Conservation (phyloP, 2,797 vertebrate genomes). For the Synanceia verrucosa region DNA sequence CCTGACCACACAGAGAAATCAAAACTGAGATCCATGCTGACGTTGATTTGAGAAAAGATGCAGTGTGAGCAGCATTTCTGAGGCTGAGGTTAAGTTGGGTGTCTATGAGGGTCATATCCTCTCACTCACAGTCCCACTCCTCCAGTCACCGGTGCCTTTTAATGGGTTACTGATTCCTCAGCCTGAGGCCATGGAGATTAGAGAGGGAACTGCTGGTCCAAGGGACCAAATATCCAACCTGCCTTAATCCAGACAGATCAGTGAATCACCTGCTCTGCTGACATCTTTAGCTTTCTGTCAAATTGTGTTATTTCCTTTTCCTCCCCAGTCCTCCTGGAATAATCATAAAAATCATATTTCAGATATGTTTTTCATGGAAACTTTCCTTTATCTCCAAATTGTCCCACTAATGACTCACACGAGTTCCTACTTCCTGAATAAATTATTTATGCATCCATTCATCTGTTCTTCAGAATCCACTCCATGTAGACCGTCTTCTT, state of each 20-base stretch:
- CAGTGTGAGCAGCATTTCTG: neutral
- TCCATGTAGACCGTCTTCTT: neutral
- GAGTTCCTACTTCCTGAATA: neutral
- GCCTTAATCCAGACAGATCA: slow-evolving; percentile 7
- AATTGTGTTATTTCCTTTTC: neutral
- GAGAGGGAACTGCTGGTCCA: slow-evolving; percentile 3
- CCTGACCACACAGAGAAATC: too few species aligned
- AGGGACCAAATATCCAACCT: neutral
- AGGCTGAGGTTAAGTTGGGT: neutral
- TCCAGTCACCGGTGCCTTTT: neutral
- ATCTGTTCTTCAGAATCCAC: neutral
- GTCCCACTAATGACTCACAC: neutral
- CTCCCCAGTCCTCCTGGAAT: neutral
- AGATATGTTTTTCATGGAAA: neutral
- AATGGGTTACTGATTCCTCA: neutral
- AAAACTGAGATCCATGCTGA: neutral
- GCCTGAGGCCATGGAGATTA: neutral
- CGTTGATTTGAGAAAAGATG: neutral
- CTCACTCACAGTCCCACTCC: neutral
- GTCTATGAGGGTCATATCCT: neutral
- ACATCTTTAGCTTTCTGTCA: neutral
- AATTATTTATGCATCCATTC: neutral
- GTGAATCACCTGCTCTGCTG: neutral
- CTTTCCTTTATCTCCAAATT: neutral
- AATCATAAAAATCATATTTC: neutral